Percentiles rank a stretch among this genome's conserved stretches.
Conservation (phyloP, 2,797 vertebrate genomes). For the Acanthornis magna region DNA sequence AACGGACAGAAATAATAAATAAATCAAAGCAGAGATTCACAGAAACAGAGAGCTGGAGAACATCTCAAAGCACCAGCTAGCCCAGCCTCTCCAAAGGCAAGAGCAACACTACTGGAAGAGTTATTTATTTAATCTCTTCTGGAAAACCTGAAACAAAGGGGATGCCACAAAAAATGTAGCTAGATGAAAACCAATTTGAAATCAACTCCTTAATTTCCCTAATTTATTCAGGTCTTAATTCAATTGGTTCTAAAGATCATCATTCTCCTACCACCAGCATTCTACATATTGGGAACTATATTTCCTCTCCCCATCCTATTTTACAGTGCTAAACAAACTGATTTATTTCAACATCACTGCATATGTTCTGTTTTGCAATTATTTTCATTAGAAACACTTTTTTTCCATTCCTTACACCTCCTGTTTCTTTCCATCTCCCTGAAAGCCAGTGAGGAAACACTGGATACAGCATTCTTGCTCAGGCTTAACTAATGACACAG, state of each 20-base stretch:
- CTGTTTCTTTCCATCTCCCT: not conserved
- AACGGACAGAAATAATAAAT: not conserved
- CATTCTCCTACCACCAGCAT: not conserved
- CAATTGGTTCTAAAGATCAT: not conserved
- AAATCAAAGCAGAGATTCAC: not conserved
- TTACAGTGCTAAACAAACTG: not conserved
- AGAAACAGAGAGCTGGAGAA: not conserved
- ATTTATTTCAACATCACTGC: not conserved
- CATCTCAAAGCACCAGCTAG: not conserved
- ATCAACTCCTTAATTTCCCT: not conserved
- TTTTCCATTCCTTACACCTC: not conserved
- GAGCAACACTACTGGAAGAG: not conserved
- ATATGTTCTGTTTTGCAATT: not conserved
- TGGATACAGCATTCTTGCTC: not conserved
- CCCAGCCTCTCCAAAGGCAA: not conserved
- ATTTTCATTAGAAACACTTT: slow-evolving; percentile 7
- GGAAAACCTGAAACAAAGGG: not conserved
- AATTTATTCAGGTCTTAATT: not conserved
- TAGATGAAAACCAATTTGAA: not conserved
- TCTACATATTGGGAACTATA: not conserved
- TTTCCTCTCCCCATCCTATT: not conserved
- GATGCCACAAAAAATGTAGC: not conserved
- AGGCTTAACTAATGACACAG: not conserved
- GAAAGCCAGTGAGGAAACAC: not conserved
- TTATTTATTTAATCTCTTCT: not conserved